Evolutionary conservation across 2,888 invertebrate species (phyloP).

Genomic region (Drosophila suboccidentalis): DNA sequence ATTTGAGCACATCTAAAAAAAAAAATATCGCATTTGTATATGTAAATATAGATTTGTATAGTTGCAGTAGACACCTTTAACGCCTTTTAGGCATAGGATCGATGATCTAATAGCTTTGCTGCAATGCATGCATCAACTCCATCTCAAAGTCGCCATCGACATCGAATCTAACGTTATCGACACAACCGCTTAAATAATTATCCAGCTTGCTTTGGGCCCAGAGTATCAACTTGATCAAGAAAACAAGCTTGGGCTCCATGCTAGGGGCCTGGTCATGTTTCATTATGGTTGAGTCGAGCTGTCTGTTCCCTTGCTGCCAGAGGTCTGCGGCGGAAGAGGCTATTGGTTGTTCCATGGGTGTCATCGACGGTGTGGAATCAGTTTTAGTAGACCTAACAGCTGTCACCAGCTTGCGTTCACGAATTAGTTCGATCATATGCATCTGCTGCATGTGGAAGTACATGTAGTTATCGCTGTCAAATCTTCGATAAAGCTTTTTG

Average conservation of each 20-base stretch:
- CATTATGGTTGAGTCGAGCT: slow-evolving; percentile 25
- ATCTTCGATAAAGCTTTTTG: slow-evolving; percentile 52
- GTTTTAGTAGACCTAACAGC: background rate
- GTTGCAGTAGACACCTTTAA: slow-evolving; percentile 53
- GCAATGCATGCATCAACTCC: slow-evolving; percentile 51
- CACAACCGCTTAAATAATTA: slow-evolving; percentile 2
- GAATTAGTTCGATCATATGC: slow-evolving; percentile 62
- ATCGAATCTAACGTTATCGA: slow-evolving; percentile 11
- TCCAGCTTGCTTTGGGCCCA: slow-evolving; percentile 69
- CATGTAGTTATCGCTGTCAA: slow-evolving; percentile 69
- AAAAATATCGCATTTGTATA: slow-evolving; percentile 39
- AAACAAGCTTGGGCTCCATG: slow-evolving; percentile 63
- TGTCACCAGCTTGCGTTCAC: slow-evolving; percentile 39
- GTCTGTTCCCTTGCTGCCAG: slow-evolving; percentile 2
- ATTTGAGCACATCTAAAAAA: slow-evolving; percentile 64
- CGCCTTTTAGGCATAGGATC: slow-evolving; percentile 10
- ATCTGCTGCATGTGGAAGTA: slow-evolving; percentile 72
- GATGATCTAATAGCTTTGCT: slow-evolving; percentile 35
- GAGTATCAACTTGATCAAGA: slow-evolving; percentile 67
- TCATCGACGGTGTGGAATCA: background rate
- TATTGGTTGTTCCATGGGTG: background rate
- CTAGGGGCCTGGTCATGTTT: slow-evolving; percentile 21
- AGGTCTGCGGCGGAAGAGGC: background rate
- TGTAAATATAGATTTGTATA: slow-evolving; percentile 45
- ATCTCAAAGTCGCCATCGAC: slow-evolving; percentile 58